A percentile compares a stretch with the other conserved stretches of the same genome.
These are phyloP conservation scores for Agrilus planipennis DNA, from an alignment of 1,140 invertebrate genomes.

Conservation along the genomic window DNA sequence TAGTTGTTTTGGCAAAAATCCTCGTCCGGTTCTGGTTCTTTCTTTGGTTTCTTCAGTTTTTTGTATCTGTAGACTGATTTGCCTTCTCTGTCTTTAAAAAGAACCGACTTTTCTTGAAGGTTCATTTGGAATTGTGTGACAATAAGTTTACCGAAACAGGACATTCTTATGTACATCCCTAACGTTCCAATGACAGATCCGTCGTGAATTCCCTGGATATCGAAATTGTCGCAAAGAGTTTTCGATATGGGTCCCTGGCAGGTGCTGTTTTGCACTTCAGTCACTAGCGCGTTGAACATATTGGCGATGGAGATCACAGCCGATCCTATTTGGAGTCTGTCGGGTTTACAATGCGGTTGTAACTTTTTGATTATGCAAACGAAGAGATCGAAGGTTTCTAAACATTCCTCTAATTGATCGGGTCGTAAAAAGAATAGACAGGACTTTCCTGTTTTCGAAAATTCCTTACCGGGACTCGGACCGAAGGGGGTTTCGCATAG, in stretches of 20 bases:
- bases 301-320: conserved; percentile 26
- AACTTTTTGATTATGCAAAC: conserved; percentile 32
- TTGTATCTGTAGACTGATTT: conserved; percentile 29
- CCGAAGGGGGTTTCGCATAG: conserved; percentile 28
- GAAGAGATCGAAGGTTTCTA: conserved; percentile 33
- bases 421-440: conserved; percentile 39
- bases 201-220: conserved; percentile 35
- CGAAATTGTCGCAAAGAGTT: conserved; percentile 45
- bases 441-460: conserved; percentile 41
- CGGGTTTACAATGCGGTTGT: conserved; percentile 21
- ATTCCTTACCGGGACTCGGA: conserved; percentile 30
- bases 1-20: no score
- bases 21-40: no score
- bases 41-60: no score
- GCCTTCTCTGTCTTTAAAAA: conserved; percentile 31
- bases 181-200: conserved; percentile 38
- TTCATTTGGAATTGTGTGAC: conserved; percentile 50
- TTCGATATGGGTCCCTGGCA: conserved; percentile 25
- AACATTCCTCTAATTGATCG: conserved; percentile 19
- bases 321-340: conserved; percentile 25
- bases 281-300: conserved; percentile 26
- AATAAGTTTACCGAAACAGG: conserved; percentile 51
- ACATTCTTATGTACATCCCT: conserved; percentile 43
- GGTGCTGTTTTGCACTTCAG: conserved; percentile 10
- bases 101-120: conserved; percentile 28